These are phyloP conservation scores for Carlito syrichta DNA, from an alignment of 2,113 vertebrate species.

Conservation along the genomic window DNA sequence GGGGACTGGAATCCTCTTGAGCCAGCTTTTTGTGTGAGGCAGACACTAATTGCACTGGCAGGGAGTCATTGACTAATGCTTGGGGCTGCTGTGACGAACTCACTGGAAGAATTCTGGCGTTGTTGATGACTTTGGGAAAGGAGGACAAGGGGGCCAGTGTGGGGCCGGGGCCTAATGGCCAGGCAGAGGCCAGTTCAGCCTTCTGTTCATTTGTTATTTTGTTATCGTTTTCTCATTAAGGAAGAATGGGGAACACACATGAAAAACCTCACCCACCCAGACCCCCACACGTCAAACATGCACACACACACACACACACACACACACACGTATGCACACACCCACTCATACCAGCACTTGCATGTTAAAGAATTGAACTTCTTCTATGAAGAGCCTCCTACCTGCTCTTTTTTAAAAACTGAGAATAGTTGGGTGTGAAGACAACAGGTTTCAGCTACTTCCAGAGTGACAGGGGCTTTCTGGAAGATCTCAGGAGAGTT, in stretches of 20 bases:
- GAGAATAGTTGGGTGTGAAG: neutral
- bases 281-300: neutral
- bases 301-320: neutral
- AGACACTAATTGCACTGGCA: neutral
- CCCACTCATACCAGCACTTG: neutral
- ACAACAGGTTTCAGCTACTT: neutral
- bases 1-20: neutral
- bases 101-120: neutral
- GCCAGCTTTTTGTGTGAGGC: neutral
- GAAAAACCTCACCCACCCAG: neutral
- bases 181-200: neutral
- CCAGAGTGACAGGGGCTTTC: neutral
- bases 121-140: neutral
- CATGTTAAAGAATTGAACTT: neutral
- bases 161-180: neutral
- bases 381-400: neutral
- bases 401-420: neutral
- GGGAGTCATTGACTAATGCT: neutral
- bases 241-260: neutral
- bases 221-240: too few relatives aligned
- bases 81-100: neutral
- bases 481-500: neutral
- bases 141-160: neutral
- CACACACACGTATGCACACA: too few relatives aligned
- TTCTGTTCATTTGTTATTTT: neutral